Conservation (phyloP, 2,113 vertebrate genomes). For the Mobula hypostoma region DNA sequence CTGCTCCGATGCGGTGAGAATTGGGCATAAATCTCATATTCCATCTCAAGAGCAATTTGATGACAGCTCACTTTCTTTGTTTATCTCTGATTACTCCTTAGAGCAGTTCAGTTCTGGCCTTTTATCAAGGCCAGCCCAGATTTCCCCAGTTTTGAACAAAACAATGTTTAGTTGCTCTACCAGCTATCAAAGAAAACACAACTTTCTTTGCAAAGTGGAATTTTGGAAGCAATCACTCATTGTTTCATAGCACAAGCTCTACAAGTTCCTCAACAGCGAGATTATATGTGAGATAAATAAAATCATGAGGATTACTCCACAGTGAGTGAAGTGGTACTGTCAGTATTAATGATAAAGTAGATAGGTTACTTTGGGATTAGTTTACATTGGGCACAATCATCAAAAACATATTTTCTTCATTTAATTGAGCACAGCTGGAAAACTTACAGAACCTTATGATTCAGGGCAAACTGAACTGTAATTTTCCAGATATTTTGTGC, state of each 20-base stretch:
- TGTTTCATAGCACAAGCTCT: neutral
- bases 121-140: neutral
- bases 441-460: neutral
- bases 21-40: neutral
- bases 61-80: neutral
- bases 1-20: too few relatives aligned
- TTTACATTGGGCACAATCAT: slow-evolving; percentile 8
- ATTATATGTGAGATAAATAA: neutral
- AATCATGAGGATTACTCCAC: slow-evolving; percentile 14
- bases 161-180: neutral
- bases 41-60: neutral
- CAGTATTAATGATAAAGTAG: neutral
- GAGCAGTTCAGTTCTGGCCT: neutral
- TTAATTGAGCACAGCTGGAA: slow-evolving; percentile 13
- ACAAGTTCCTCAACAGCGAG: neutral
- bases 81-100: neutral
- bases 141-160: neutral
- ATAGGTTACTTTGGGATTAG: slow-evolving; percentile 1
- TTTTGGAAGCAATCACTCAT: neutral
- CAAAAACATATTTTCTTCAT: neutral
- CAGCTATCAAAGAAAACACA: neutral
- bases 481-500: neutral
- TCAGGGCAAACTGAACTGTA: neutral
- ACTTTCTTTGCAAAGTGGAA: neutral
- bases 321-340: neutral